Conservation (phyloP, 2,113 vertebrate species). For the Calonectris borealis region DNA sequence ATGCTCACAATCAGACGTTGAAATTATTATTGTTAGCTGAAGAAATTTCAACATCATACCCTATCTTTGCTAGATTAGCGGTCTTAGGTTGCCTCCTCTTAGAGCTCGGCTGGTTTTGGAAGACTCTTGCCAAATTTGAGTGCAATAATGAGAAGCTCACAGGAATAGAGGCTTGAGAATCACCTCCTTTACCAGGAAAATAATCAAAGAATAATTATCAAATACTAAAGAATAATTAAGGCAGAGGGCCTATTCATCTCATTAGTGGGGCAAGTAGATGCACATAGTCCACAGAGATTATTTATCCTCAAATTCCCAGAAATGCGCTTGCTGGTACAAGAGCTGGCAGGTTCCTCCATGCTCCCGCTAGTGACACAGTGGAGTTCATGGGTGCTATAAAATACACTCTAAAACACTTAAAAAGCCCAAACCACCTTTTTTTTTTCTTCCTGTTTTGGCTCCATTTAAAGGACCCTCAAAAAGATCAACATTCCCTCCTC, state of each 20-base stretch:
- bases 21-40: neutral
- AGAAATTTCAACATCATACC: neutral
- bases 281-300: neutral
- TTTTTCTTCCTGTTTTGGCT: neutral
- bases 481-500: neutral
- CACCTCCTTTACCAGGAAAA: neutral
- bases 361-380: neutral
- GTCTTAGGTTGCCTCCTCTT: neutral
- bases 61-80: neutral
- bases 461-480: neutral
- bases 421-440: neutral
- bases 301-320: neutral
- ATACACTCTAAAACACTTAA: neutral
- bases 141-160: neutral
- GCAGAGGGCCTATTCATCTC: neutral
- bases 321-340: neutral
- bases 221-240: neutral
- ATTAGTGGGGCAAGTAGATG: neutral
- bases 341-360: neutral
- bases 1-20: accelerated
- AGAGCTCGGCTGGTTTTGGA: neutral
- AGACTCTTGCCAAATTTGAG: neutral
- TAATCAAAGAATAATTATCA: neutral
- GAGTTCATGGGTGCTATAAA: neutral
- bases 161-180: neutral